These are phyloP conservation scores for Grallaria varia DNA, from an alignment of 2,113 vertebrate species.

Conservation along the genomic window DNA sequence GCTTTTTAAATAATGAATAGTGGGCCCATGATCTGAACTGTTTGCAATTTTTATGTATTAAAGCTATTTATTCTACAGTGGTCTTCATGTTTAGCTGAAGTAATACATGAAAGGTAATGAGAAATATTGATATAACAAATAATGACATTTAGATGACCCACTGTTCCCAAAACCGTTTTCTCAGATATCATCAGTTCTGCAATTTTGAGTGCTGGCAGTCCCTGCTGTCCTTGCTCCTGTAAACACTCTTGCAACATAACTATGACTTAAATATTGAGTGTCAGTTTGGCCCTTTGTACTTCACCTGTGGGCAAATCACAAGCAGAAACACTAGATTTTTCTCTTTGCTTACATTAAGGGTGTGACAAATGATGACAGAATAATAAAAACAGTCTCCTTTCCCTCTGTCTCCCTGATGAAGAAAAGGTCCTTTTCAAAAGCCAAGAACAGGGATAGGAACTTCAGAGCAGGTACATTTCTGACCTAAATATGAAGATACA, in stretches of 20 bases:
- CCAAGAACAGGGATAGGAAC: background rate
- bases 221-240: background rate
- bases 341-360: background rate
- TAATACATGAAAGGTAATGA: background rate
- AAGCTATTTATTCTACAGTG: background rate
- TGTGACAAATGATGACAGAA: background rate
- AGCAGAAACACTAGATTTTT: slow-evolving; percentile 1
- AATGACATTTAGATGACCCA: slow-evolving; percentile 39
- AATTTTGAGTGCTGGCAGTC: slow-evolving; percentile 20
- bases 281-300: slow-evolving; percentile 6
- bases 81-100: background rate
- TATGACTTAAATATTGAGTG: slow-evolving; percentile 44
- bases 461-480: background rate
- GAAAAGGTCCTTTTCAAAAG: background rate
- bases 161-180: slow-evolving; percentile 26
- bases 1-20: background rate
- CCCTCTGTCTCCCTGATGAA: background rate
- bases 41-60: background rate
- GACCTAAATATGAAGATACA: background rate
- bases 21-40: background rate
- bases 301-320: slow-evolving; percentile 34
- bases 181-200: background rate
- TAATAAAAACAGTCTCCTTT: background rate
- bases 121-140: background rate
- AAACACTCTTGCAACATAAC: background rate